These are phyloP conservation scores for Dryadula phaetusa DNA, from an alignment of 2,888 invertebrate genomes.

Conservation along the genomic window DNA sequence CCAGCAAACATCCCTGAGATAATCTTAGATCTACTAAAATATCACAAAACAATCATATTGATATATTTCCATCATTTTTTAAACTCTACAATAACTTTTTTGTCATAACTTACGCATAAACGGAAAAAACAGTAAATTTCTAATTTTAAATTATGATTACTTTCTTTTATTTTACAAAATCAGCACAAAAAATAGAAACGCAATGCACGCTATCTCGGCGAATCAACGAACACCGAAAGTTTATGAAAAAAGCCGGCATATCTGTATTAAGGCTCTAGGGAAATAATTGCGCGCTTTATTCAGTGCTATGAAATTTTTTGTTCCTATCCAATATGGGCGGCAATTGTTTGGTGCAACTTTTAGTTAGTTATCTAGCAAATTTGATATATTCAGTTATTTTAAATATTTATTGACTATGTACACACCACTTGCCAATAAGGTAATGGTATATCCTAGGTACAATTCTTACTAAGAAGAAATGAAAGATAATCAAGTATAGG, in stretches of 20 bases:
- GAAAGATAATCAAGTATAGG: too few relatives aligned
- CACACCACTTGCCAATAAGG: too few relatives aligned
- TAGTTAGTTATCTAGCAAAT: conserved; percentile 19
- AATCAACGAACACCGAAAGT: conserved; percentile 20
- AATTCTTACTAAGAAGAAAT: too few relatives aligned
- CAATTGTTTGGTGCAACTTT: conserved; percentile 20
- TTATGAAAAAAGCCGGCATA: conserved; percentile 23
- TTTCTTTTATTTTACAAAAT: conserved; percentile 2
- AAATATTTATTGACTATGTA: neutral
- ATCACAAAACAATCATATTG: too few relatives aligned
- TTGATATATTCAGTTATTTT: neutral
- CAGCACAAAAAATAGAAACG: conserved; percentile 17
- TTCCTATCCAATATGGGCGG: neutral
- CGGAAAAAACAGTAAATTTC: neutral
- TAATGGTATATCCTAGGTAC: too few relatives aligned
- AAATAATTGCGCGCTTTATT: conserved; percentile 28
- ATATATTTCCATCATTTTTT: too few relatives aligned
- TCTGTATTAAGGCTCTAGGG: conserved; percentile 28
- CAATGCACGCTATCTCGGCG: conserved; percentile 17
- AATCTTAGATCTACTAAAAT: too few relatives aligned
- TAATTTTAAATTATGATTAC: conserved; percentile 26
- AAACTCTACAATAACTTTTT: too few relatives aligned
- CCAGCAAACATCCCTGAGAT: too few relatives aligned
- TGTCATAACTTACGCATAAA: too few relatives aligned
- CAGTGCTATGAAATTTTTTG: conserved; percentile 21